These are phyloP conservation scores for Falco berigora DNA, from an alignment of 2,797 vertebrate genomes.

Conservation along the genomic window DNA sequence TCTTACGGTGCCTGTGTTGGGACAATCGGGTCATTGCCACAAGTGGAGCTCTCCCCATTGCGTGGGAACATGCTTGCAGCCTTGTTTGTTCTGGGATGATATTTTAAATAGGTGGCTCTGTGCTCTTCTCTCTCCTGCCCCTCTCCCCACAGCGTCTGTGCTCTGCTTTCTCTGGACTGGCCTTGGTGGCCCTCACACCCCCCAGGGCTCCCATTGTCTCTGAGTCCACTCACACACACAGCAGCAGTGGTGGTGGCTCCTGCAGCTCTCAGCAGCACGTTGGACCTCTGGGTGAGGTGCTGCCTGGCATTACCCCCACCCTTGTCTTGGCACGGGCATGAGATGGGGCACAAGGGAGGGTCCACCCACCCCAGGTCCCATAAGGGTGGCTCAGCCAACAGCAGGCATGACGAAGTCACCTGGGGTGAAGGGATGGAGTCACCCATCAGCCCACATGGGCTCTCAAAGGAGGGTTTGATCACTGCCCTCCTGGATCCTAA, in stretches of 20 bases:
- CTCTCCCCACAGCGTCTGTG: neutral
- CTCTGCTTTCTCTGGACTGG: neutral
- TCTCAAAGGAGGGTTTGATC: neutral
- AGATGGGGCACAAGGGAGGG: too few species aligned
- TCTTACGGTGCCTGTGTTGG: neutral
- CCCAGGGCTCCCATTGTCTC: neutral
- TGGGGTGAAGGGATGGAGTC: neutral
- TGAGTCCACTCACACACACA: neutral
- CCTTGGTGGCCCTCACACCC: neutral
- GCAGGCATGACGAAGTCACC: neutral
- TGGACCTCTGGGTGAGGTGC: neutral
- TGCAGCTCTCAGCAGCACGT: neutral
- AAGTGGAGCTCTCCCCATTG: neutral
- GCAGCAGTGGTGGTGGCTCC: neutral
- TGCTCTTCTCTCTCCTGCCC: neutral
- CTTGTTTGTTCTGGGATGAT: neutral
- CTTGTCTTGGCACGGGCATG: neutral
- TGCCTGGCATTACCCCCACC: neutral
- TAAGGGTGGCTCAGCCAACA: neutral
- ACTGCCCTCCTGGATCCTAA: neutral
- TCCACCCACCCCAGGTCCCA: neutral
- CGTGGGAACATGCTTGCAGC: fast-evolving
- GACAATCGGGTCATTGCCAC: neutral
- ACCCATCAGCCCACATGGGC: neutral
- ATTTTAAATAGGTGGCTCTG: neutral